These are phyloP conservation scores for Daubentonia madagascariensis DNA, from an alignment of 2,113 vertebrate genomes.

Conservation along the genomic window DNA sequence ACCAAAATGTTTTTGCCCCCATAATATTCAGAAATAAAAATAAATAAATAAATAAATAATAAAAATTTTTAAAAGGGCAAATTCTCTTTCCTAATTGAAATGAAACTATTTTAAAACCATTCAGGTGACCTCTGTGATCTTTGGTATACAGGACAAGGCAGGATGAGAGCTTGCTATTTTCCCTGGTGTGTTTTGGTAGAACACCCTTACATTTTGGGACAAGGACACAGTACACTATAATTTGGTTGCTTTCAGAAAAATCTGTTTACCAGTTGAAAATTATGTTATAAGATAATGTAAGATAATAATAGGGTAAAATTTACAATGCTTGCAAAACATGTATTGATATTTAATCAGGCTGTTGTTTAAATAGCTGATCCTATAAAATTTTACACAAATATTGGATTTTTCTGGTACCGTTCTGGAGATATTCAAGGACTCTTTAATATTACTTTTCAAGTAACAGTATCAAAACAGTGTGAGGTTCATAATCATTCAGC, in stretches of 20 bases:
- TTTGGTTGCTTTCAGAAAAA: slow-evolving; percentile 69
- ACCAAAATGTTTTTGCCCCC: too few species aligned
- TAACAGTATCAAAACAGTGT: slow-evolving; percentile 42
- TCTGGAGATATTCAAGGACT: slow-evolving; percentile 46
- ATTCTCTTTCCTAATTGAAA: slow-evolving; percentile 43
- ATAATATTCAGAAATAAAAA: too few species aligned
- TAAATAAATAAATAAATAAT: too few species aligned
- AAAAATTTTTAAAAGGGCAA: neutral
- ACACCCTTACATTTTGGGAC: neutral
- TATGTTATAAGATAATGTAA: slow-evolving; percentile 64
- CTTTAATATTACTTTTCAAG: slow-evolving; percentile 33
- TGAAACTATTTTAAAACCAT: slow-evolving; percentile 66
- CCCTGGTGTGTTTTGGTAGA: neutral
- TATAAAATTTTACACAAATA: slow-evolving; percentile 70
- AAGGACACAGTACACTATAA: slow-evolving; percentile 43
- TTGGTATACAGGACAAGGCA: neutral
- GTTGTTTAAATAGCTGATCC: slow-evolving; percentile 70
- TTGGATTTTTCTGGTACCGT: slow-evolving; percentile 60
- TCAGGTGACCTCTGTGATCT: slow-evolving; percentile 20
- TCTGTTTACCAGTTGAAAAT: slow-evolving; percentile 64
- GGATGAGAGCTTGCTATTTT: slow-evolving; percentile 37
- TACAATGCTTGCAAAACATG: slow-evolving; percentile 71
- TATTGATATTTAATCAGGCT: slow-evolving; percentile 77
- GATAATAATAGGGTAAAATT: slow-evolving; percentile 63
- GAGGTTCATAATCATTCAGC: slow-evolving; percentile 54